A percentile compares a stretch with the other conserved stretches of the same genome.
Conservation (phyloP, 2,113 vertebrate species). For the Enhydra lutris region DNA sequence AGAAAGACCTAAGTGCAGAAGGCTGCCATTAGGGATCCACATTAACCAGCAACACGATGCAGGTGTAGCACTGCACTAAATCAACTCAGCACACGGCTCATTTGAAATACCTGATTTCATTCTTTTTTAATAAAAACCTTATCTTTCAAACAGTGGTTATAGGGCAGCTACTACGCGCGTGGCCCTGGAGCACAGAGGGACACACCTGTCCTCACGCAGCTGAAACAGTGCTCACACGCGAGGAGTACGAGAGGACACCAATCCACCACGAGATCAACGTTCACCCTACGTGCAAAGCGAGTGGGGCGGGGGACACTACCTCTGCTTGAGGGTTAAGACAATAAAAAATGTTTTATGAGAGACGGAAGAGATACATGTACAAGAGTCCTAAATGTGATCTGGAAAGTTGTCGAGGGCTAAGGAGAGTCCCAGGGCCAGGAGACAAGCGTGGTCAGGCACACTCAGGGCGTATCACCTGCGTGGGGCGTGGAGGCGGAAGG, state of each 20-base stretch:
- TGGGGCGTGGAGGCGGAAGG: fast-evolving
- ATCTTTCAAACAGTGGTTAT: neutral
- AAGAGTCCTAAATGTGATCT: neutral
- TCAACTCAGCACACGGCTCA: fast-evolving
- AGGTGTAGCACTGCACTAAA: neutral
- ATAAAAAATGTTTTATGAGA: no score
- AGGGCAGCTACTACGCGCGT: neutral
- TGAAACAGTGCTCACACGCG: neutral
- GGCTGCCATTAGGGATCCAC: neutral
- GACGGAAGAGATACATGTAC: neutral
- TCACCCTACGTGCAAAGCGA: neutral
- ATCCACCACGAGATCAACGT: neutral
- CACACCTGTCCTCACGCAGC: no score
- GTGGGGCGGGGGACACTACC: neutral
- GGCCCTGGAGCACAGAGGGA: neutral
- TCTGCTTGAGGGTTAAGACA: neutral
- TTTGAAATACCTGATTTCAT: neutral
- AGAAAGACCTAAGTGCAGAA: constrained; percentile 78
- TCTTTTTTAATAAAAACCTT: neutral
- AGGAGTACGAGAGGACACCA: neutral
- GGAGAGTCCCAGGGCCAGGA: neutral
- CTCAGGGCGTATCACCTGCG: fast-evolving
- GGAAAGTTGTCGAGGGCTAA: neutral
- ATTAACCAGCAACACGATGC: fast-evolving
- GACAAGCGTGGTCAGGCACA: fast-evolving